Base-by-base conservation (phyloP, 2,888 invertebrate genomes). In the Drosophila lacicola region DNA sequence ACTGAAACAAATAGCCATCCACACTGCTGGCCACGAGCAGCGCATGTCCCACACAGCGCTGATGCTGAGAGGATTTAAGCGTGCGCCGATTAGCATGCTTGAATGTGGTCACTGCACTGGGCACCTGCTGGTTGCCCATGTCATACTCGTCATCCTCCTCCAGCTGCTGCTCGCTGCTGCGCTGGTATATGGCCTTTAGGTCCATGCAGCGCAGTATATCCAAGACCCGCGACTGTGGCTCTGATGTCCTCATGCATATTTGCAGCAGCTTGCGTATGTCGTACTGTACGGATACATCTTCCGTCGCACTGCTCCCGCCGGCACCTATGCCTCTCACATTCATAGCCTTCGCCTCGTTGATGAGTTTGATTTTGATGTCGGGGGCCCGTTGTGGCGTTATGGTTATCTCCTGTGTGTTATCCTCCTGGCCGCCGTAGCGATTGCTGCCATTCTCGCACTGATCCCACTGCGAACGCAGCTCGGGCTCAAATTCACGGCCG, bases 1-100 rank as follows among this genome's bases (percentile, higher is more conserved):
- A 95, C 81, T 95, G 95, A 90, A 96, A 96, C 61, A 96, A 92
- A 90, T 95, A 96, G 13, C 96, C 96, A 89, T 96, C 95, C 94
- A 95, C 81, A 95, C 93, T 86, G 45, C 92, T 92, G 50, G 91
- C 91, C 47, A 92, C 88, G 3, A 92, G 65, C 36, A 92, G 71
- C 3, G 90, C 91, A 68, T 92, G 91, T 1, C 95, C 95, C 55
- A 94, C 93, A 50, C 95, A 93, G 61, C 93, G 92, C 71, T 93
- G 93, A 78, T 94, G 93, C 74, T 93, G 93, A 2, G 93, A 92
- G 3, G 95, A 95, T 70, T 93, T 93, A 1, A 95, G 78, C 0
- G 92, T 91, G 4, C 92, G 81, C 0, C 87, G 86, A 66, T 91
- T 90, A 1, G 74, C 82, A 54, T 89, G 84, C 72, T 89, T 90